These are phyloP conservation scores for Misgurnus mizolepis DNA, from an alignment of 2,113 vertebrate species.

Conservation along the genomic window DNA sequence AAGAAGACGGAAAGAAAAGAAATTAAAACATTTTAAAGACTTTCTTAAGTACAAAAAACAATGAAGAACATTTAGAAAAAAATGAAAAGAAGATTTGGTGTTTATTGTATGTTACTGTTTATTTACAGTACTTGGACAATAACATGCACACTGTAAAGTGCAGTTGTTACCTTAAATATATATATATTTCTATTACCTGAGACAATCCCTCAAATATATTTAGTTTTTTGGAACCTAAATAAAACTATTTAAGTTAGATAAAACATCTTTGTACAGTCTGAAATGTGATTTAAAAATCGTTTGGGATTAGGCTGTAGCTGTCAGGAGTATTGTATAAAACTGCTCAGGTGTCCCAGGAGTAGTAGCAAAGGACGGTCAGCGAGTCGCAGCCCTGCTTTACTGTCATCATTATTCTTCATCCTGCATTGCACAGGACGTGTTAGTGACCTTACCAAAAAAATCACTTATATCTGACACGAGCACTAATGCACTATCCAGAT, in stretches of 20 bases:
- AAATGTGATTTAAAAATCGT: not conserved
- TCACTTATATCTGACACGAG: slow-evolving; percentile 49
- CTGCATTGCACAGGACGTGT: slow-evolving; percentile 49
- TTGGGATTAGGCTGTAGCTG: not conserved
- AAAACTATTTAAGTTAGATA: no score
- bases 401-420: slow-evolving; percentile 62
- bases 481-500: slow-evolving; percentile 66
- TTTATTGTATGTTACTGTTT: not conserved
- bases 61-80: not conserved
- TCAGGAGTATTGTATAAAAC: slow-evolving; percentile 20
- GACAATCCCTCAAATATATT: no score
- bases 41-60: not conserved
- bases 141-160: not conserved
- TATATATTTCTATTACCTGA: no score
- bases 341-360: slow-evolving; percentile 61
- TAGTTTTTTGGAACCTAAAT: no score
- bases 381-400: slow-evolving; percentile 49
- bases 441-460: slow-evolving; percentile 52
- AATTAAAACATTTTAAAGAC: not conserved
- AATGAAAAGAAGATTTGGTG: not conserved
- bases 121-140: not conserved
- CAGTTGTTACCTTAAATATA: not conserved
- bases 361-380: slow-evolving; percentile 65
- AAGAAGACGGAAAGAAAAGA: not conserved
- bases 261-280: not conserved